A percentile compares a stretch with the other conserved stretches of the same genome.
These are phyloP conservation scores for Luperina nickerlii DNA, from an alignment of 2,888 invertebrate species.

Conservation along the genomic window DNA sequence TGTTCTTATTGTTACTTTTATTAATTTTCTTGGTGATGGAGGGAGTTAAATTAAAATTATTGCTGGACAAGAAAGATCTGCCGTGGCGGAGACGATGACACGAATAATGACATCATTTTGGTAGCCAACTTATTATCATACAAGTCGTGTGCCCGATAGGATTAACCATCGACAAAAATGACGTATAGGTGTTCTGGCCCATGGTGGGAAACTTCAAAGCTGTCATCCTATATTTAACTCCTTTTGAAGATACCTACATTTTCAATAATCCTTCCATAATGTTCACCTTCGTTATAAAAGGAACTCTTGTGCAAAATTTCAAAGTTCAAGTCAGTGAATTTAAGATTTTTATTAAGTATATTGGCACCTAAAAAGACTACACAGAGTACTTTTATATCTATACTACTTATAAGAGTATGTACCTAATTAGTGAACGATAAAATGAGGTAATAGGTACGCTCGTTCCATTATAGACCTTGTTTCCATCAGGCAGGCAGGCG, in stretches of 20 bases:
- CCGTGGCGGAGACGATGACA: no score
- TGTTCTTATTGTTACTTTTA: background rate
- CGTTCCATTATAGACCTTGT: no score
- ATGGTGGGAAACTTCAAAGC: no score
- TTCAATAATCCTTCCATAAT: no score
- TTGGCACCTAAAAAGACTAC: background rate
- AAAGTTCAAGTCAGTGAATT: no score
- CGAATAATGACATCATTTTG: background rate
- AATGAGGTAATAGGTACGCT: background rate
- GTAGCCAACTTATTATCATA: background rate
- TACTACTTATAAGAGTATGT: background rate
- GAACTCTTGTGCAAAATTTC: no score
- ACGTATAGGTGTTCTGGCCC: background rate
- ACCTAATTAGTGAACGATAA: background rate
- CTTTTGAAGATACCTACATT: no score
- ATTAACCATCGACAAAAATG: background rate
- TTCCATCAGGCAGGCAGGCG: no score
- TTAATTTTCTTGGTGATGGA: background rate
- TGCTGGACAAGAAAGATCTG: slow-evolving; percentile 1
- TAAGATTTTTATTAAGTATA: no score
- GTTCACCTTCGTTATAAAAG: background rate
- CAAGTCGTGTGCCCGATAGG: background rate
- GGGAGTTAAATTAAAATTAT: slow-evolving; percentile 8
- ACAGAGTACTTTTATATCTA: no score
- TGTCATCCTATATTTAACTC: no score